phyloP scores from a whole-genome alignment of 2,113 vertebrate genomes.

The Actinemys pallida region DNA sequence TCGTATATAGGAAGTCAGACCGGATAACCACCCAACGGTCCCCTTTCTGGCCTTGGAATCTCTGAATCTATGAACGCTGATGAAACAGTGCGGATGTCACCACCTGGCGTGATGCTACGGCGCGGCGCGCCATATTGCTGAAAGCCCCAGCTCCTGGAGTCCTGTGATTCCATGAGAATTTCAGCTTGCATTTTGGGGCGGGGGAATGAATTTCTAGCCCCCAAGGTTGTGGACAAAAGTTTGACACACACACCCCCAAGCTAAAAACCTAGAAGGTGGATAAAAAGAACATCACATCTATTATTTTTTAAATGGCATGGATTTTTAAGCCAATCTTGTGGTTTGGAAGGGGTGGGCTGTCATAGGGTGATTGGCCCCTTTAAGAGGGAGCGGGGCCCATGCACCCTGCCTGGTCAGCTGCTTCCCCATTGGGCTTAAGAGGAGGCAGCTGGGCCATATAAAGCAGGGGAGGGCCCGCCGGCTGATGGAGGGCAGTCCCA shows the following conservation, averaged over 20 bases:
- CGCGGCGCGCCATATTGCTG: background rate
- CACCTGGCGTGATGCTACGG: background rate
- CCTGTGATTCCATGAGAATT: background rate
- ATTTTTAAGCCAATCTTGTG: background rate
- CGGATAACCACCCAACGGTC: background rate
- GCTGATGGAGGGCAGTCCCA: background rate
- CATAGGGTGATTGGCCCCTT: background rate
- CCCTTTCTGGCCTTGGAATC: background rate
- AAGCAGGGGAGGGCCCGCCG: no score
- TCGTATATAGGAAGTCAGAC: background rate
- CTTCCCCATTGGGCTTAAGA: background rate
- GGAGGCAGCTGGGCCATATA: background rate
- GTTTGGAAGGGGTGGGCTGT: background rate
- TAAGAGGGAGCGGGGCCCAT: background rate
- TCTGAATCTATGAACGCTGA: background rate
- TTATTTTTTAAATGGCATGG: background rate
- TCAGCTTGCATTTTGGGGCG: background rate
- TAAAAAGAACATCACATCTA: background rate
- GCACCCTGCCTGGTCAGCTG: background rate
- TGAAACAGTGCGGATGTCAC: background rate
- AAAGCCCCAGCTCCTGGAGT: background rate
- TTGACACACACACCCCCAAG: fast-evolving
- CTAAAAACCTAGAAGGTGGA: background rate
- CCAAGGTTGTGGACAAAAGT: background rate
- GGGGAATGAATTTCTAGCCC: background rate